Evolutionary conservation across 1,140 invertebrate species (phyloP).

Genomic region (Sycophaga agraensis): DNA sequence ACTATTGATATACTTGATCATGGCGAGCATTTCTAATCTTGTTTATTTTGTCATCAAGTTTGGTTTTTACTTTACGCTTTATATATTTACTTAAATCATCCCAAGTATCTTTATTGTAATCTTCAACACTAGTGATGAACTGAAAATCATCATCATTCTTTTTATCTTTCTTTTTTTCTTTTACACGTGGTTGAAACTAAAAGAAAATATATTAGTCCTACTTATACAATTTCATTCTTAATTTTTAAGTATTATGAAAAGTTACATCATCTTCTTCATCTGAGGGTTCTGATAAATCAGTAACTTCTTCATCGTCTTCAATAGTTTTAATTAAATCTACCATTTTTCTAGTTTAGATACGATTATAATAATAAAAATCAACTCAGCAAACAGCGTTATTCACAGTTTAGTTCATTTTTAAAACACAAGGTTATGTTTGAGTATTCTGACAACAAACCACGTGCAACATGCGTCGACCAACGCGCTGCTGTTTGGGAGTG

Average conservation of each 20-base stretch:
- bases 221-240: conserved; percentile 1
- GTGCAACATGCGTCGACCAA: too few species aligned
- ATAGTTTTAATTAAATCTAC: conserved; percentile 71
- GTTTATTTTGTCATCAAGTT: conserved; percentile 84
- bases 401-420: too few species aligned
- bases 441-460: too few species aligned
- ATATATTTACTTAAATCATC: conserved; percentile 82
- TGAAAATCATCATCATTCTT: conserved; percentile 76
- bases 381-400: neutral
- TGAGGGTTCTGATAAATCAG: conserved; percentile 77
- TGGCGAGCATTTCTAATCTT: conserved; percentile 60
- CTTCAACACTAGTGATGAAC: conserved; percentile 70
- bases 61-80: conserved; percentile 75
- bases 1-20: conserved; percentile 40
- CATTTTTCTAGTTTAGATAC: neutral
- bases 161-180: conserved; percentile 69
- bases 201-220: conserved; percentile 25
- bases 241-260: conserved; percentile 15
- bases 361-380: neutral
- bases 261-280: conserved; percentile 80
- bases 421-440: conserved; percentile 12
- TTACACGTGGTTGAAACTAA: conserved; percentile 80
- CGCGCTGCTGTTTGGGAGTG: too few species aligned
- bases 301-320: conserved; percentile 74
- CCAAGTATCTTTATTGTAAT: conserved; percentile 83